Evolutionary conservation across 2,888 invertebrate genomes (phyloP).

Genomic region (Hyposoter dolosus): DNA sequence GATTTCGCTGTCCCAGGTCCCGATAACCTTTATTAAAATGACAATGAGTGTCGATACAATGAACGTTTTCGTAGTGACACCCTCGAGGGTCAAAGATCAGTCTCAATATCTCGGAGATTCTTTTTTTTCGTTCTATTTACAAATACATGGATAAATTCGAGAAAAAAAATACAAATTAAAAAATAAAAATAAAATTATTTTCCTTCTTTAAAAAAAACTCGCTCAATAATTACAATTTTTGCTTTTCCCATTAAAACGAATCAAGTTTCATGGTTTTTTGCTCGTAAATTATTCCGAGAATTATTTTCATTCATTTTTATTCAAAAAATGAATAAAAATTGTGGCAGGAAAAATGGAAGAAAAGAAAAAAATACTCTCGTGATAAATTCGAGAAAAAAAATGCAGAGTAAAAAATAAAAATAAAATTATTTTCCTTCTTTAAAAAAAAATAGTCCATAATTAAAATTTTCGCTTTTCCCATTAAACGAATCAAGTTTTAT

Average conservation of each 20-base stretch:
- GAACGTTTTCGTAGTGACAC: constrained; percentile 15
- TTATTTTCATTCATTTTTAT: too few species aligned
- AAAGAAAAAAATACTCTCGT: too few species aligned
- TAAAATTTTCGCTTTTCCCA: neutral
- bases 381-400: neutral
- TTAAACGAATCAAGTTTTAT: too few species aligned
- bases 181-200: neutral
- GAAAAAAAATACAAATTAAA: neutral
- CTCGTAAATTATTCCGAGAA: neutral
- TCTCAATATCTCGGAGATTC: neutral
- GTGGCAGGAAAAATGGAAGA: too few species aligned
- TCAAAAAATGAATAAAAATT: too few species aligned
- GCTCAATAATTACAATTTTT: neutral
- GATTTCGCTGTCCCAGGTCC: constrained; percentile 51
- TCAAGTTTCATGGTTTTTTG: too few species aligned
- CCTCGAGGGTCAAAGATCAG: constrained; percentile 29
- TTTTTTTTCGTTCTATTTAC: constrained; percentile 6
- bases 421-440: neutral
- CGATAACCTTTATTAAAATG: constrained; percentile 68
- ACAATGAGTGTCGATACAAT: constrained; percentile 49
- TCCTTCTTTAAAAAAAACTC: neutral
- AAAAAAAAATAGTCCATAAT: neutral
- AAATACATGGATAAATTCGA: neutral
- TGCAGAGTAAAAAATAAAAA: neutral
- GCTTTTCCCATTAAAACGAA: neutral